A percentile compares a stretch with the other conserved stretches of the same genome.
These are phyloP conservation scores for Pseudorasbora parva DNA, from an alignment of 2,113 vertebrate species.

Conservation along the genomic window DNA sequence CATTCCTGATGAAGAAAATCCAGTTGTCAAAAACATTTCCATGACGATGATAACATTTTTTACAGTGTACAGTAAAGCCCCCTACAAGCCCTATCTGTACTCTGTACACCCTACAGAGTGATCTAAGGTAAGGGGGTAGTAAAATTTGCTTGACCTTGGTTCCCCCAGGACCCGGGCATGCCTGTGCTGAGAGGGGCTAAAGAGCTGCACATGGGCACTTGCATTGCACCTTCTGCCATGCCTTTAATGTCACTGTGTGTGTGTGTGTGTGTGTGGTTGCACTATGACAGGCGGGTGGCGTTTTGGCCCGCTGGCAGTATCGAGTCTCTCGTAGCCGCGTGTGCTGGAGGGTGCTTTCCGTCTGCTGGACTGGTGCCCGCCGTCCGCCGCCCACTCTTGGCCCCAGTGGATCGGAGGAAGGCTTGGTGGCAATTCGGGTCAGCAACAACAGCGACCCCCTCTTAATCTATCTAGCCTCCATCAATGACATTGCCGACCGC, in stretches of 20 bases:
- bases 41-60: not conserved
- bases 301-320: constrained; percentile 76
- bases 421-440: constrained; percentile 81
- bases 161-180: not conserved
- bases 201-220: constrained; percentile 12
- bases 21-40: constrained; percentile 5
- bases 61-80: constrained; percentile 19
- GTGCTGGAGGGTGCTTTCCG: constrained; percentile 78
- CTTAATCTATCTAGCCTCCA: constrained; percentile 12
- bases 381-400: constrained; percentile 69
- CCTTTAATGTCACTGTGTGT: constrained; percentile 48
- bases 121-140: not conserved
- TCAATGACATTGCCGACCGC: constrained; percentile 43
- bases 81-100: not conserved
- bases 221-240: constrained; percentile 9
- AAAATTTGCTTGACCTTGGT: not conserved
- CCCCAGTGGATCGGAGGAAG: constrained; percentile 79
- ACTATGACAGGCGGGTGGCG: constrained; percentile 71
- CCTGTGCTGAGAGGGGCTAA: constrained; percentile 14
- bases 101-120: not conserved
- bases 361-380: constrained; percentile 78
- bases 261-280: constrained; percentile 47
- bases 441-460: constrained; percentile 64
- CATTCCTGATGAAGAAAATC: not conserved
- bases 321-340: constrained; percentile 76